These are phyloP conservation scores for Crotalus tigris DNA, from an alignment of 2,113 vertebrate species.

Conservation along the genomic window DNA sequence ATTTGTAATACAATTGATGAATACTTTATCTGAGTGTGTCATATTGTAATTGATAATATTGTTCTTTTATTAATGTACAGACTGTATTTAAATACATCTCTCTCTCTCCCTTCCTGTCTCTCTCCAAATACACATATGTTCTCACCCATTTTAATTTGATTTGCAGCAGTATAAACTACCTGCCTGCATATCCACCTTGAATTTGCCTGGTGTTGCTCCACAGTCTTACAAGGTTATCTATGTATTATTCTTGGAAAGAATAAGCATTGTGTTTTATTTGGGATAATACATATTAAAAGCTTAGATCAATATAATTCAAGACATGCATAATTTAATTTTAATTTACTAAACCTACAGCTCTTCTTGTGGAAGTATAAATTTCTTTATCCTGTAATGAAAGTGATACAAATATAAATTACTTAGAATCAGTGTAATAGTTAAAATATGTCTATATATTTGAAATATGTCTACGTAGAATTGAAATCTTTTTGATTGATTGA, in stretches of 20 bases:
- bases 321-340: constrained; percentile 17
- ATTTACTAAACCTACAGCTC: constrained; percentile 17
- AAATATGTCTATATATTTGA: constrained; percentile 29
- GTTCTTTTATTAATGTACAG: constrained; percentile 32
- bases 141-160: not conserved
- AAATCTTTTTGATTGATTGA: constrained; percentile 4
- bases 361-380: constrained; percentile 8
- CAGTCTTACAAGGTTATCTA: not conserved
- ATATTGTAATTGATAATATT: constrained; percentile 18
- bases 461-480: constrained; percentile 16
- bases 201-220: not conserved
- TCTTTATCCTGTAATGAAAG: not conserved
- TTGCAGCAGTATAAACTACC: constrained; percentile 24
- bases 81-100: constrained; percentile 7
- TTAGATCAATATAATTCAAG: constrained; percentile 1
- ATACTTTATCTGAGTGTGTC: constrained; percentile 26
- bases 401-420: constrained; percentile 21
- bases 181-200: not conserved
- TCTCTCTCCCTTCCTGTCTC: not conserved
- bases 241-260: not conserved
- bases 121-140: not conserved
- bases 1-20: constrained; percentile 44
- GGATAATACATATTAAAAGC: not conserved
- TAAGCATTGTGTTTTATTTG: not conserved
- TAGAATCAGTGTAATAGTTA: constrained; percentile 15